Conservation (phyloP, 2,888 invertebrate genomes). For the Mesorhabditis spiculigera region DNA sequence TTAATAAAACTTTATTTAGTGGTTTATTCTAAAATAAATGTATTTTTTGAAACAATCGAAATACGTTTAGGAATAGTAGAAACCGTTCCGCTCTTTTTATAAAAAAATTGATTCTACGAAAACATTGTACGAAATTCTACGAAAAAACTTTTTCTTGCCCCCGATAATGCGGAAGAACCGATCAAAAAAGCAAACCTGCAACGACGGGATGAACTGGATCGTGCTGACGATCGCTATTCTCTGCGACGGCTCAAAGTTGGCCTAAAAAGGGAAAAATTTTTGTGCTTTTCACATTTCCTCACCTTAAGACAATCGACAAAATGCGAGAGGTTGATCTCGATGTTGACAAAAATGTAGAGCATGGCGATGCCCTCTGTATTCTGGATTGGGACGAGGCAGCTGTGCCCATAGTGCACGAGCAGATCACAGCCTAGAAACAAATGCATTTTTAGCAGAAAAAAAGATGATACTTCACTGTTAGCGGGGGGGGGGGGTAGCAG, state of each 20-base stretch:
- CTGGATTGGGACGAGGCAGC: constrained; percentile 69
- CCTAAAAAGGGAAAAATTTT: constrained; percentile 7
- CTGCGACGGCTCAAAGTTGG: constrained; percentile 14
- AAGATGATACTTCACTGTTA: too few relatives aligned
- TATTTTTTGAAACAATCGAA: too few relatives aligned
- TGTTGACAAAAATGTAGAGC: constrained; percentile 95
- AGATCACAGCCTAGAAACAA: constrained; percentile 50
- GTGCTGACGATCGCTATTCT: constrained; percentile 90
- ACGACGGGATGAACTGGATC: constrained; percentile 90
- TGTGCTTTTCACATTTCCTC: constrained; percentile 60
- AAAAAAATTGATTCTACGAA: not conserved
- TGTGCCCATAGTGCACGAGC: constrained; percentile 89
- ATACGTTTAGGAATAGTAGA: too few relatives aligned
- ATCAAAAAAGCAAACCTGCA: constrained; percentile 72
- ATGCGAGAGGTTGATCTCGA: constrained; percentile 88
- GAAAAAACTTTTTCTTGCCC: not conserved
- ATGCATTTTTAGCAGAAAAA: too few relatives aligned
- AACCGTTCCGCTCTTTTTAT: too few relatives aligned
- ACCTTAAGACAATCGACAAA: constrained; percentile 81
- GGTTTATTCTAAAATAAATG: too few relatives aligned
- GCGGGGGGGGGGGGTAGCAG: too few relatives aligned
- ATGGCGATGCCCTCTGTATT: constrained; percentile 74
- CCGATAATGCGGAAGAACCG: not conserved
- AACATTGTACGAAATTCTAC: not conserved
- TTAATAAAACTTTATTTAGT: too few relatives aligned